Percentiles rank a stretch among this genome's conserved stretches.
These are phyloP conservation scores for Gallinago paraguaiae DNA, from an alignment of 2,113 vertebrate species.

Conservation along the genomic window DNA sequence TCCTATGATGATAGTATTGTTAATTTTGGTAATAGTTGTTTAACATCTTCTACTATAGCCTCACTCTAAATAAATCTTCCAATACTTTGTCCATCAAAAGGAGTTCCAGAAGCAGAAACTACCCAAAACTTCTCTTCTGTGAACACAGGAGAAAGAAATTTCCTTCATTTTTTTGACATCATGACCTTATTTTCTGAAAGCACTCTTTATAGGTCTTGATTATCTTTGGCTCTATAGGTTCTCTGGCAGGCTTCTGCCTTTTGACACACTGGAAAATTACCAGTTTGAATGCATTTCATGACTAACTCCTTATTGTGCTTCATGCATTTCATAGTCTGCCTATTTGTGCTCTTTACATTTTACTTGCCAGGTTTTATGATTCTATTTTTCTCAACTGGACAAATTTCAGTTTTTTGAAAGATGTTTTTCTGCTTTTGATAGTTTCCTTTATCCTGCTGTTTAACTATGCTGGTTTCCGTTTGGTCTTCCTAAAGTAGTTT, in stretches of 20 bases:
- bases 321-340: background rate
- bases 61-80: background rate
- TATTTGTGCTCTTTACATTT: background rate
- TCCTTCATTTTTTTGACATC: background rate
- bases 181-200: constrained; percentile 20
- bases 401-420: background rate
- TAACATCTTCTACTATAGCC: background rate
- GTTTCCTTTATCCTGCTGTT: background rate
- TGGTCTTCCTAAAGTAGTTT: background rate
- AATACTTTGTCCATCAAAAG: background rate
- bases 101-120: background rate
- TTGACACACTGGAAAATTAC: constrained; percentile 1
- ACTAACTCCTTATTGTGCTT: background rate
- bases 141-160: background rate
- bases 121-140: background rate
- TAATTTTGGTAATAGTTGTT: background rate
- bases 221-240: constrained; percentile 17
- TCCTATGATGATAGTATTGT: background rate
- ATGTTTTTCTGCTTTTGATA: background rate
- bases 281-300: background rate
- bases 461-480: background rate
- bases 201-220: background rate
- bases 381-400: background rate
- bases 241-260: background rate
- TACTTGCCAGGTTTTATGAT: background rate